Evolutionary conservation across 2,888 invertebrate species (phyloP), one percentile per base, ranked within the genome.

Genomic region (Adela reaumurella): DNA sequence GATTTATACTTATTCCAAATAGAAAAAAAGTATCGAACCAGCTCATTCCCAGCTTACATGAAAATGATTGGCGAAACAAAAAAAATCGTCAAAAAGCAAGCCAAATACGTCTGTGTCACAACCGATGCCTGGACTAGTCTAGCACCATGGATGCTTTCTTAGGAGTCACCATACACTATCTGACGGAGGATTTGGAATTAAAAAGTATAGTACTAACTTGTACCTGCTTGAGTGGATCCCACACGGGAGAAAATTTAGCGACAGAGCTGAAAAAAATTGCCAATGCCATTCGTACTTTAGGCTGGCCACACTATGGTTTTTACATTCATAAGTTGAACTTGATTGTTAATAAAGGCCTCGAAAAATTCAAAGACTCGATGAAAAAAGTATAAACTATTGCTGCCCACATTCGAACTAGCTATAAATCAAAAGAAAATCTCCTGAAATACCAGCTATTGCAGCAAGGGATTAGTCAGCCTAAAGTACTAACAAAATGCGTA

Each of bases 111-210:
- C 16, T 53, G 56, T 47, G 16, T 63, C 41, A 62, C 62, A 19
- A 61, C 59, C 5, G 62, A 63, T 52, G 56, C 57, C 46, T 61
- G 62, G 61, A 61, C 62, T n/a, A n/a, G 16, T 63, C 62, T 6
- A 17, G 49, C 8, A 59, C 55, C 46, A 56, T 51, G 19, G 61
- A 62, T 46, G 57, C 52, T 51, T 61, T 52, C 53, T 50, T 62
- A 42, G 59, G 53, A 18, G 56, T 59, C 6, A 50, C 42, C 19
- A 20, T n/a, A 14, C 41, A 17, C 17, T 46, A 20, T 44, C 46
- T 42, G 45, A 50, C n/a, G 43, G 20, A n/a, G n/a, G 45, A 19
- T 35, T 18, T 50, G 19, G 46, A 45, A 24, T 41, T 47, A 19
- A 50, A 45, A 45, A 17, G 17, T 6, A 14, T 45, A 3, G 14